A percentile compares a stretch with the other conserved stretches of the same genome.
Conservation (phyloP, 1,140 invertebrate genomes). For the Bombus superbus region DNA sequence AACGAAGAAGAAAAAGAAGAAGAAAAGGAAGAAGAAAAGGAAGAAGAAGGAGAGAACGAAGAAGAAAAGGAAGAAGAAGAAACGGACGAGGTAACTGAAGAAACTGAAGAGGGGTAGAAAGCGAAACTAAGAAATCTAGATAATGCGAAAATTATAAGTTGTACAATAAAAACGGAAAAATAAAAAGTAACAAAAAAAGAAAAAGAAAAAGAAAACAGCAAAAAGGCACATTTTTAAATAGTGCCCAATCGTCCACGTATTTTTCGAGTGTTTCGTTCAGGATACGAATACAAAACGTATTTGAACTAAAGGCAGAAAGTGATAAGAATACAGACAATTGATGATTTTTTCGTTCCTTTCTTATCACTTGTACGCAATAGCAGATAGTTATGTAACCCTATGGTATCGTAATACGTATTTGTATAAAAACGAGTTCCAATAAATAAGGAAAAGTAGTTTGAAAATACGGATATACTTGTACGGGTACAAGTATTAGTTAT, state of each 20-base stretch:
- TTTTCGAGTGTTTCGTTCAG: neutral
- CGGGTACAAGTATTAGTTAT: neutral
- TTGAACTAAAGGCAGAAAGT: too few species aligned
- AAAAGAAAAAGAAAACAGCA: too few species aligned
- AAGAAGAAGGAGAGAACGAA: neutral
- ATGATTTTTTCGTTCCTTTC: too few species aligned
- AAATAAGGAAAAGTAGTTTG: constrained; percentile 11
- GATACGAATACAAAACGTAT: too few species aligned
- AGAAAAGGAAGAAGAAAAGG: neutral
- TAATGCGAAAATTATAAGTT: neutral
- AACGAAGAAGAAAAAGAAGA: neutral
- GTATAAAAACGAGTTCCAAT: neutral
- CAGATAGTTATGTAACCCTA: neutral
- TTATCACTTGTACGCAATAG: too few species aligned
- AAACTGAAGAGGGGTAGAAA: neutral
- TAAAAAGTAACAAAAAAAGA: too few species aligned
- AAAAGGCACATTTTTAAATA: neutral
- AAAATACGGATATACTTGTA: neutral
- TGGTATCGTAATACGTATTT: neutral
- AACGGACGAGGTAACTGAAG: neutral
- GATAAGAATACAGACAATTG: too few species aligned
- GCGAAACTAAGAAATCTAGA: neutral
- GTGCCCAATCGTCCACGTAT: neutral
- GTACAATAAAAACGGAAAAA: neutral
- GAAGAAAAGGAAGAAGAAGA: neutral